Percentiles rank a stretch among this genome's conserved stretches.
Conservation (phyloP, 2,888 invertebrate genomes). For the Mythimna albipuncta region DNA sequence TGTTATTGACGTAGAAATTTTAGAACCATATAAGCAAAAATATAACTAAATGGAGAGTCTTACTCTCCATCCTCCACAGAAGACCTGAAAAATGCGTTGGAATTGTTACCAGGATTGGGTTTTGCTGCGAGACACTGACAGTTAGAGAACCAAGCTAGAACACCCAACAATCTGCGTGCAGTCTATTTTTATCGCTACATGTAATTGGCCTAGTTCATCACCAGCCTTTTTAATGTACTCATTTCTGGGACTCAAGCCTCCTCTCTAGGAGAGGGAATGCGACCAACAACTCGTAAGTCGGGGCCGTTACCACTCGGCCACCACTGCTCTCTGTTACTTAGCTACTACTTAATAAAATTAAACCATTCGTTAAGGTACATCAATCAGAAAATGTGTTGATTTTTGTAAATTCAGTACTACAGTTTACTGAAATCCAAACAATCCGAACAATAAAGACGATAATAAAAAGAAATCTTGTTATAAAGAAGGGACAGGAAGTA, state of each 20-base stretch:
- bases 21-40: neutral
- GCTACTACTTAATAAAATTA: neutral
- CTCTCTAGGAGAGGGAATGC: no score
- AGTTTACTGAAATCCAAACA: conserved; percentile 11
- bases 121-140: neutral
- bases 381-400: conserved; percentile 21
- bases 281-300: no score
- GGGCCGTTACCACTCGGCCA: no score
- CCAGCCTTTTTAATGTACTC: no score
- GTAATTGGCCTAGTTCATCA: neutral
- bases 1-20: neutral
- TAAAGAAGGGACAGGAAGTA: conserved; percentile 59
- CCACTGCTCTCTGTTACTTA: neutral
- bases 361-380: neutral
- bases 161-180: neutral
- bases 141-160: neutral
- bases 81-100: neutral
- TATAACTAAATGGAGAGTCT: neutral
- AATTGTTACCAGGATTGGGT: neutral
- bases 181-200: neutral
- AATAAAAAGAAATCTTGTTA: conserved; percentile 53
- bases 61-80: neutral
- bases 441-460: conserved; percentile 30
- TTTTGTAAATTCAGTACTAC: conserved; percentile 7
- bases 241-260: no score